Evolutionary conservation across 2,113 vertebrate genomes (phyloP), one percentile per base, ranked within the genome.

Genomic region (Aptenodytes forsteri): DNA sequence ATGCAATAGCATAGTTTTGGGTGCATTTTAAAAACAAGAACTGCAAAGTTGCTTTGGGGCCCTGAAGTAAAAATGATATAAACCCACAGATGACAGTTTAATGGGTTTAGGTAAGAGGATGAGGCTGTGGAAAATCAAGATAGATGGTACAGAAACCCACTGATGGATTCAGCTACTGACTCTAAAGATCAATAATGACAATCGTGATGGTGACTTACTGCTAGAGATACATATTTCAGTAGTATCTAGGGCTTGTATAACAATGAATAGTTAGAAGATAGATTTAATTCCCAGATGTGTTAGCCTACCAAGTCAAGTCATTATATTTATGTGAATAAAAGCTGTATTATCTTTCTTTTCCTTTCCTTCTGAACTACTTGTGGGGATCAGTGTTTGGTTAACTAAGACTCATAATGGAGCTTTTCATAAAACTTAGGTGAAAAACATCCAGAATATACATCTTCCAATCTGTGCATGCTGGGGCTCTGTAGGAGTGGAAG

Each of bases 11-110:
- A 55, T 59, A 87, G 44, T 76, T 89, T 93, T 94, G 71, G 40
- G 66, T 97, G 64, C 67, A 72, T 92, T 96, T 97, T 92, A 91
- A 95, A 95, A 97, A 79, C 55, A 93, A 92, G 15, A 94, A 38
- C 17, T 80, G 56, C 54, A 94, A 96, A 97, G 44, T 95, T 96
- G 95, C 49, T 83, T 73, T 65, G 18, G 29, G 13, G 11, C 25
- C 40, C 72, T 97, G 75, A 94, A 91, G 89, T 94, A 97, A 97
- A 98, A 95, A 94, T 89, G 29, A 86, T 95, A 47, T 85, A 97
- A 97, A 92, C 40, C 21, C 30, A 62, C 32, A 42, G 61, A 83
- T 84, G 96, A 91, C 87, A 93, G 67, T 93, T 97, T 97, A 94
- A 97, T 91, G 46, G 56, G 19, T 85, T 97, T 81, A 89, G 72